Evolutionary conservation across 2,113 vertebrate genomes (phyloP).

Genomic region (Empidonax alnorum): DNA sequence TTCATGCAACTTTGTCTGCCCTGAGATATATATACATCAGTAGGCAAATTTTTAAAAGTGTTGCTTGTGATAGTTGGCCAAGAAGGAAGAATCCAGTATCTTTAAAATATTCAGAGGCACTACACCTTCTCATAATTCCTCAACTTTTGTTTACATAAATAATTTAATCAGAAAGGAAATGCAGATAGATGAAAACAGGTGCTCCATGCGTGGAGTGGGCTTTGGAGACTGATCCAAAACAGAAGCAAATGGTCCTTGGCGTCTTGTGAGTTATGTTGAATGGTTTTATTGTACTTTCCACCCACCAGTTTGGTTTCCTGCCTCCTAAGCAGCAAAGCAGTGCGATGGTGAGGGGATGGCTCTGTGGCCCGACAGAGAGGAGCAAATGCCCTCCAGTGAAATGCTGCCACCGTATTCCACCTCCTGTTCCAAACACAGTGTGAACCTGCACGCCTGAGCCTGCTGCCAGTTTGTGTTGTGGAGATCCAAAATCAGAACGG

Average conservation of each 20-base stretch:
- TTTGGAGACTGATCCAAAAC: slow-evolving; percentile 30
- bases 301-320: background rate
- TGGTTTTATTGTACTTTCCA: background rate
- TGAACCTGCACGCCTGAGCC: background rate
- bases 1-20: background rate
- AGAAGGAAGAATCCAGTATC: background rate
- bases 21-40: background rate
- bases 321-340: background rate
- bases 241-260: slow-evolving; percentile 18
- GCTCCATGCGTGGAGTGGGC: background rate
- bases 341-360: background rate
- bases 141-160: slow-evolving; percentile 1
- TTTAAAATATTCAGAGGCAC: background rate
- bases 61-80: background rate
- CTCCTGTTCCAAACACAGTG: background rate
- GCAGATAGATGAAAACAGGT: background rate
- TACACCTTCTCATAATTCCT: background rate
- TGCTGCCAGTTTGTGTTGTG: background rate
- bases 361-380: background rate
- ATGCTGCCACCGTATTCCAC: background rate
- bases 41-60: background rate
- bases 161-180: background rate
- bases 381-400: background rate
- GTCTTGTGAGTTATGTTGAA: background rate
- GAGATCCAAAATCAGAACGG: background rate